Base-by-base conservation (phyloP, 2,797 vertebrate genomes). In the Ceryle rudis region DNA sequence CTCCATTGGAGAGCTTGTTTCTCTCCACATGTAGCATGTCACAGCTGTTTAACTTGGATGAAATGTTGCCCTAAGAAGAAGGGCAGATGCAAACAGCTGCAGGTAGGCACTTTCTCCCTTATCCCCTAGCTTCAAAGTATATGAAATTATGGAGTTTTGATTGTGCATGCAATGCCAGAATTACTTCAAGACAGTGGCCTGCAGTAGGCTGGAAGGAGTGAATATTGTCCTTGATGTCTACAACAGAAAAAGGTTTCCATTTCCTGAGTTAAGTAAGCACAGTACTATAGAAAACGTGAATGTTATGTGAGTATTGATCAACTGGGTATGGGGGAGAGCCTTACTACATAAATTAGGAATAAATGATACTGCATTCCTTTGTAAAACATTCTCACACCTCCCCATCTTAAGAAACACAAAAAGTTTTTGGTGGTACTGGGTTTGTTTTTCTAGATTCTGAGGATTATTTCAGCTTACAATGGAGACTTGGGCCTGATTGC, bases 401-500 rank as follows among this genome's bases (percentile, higher is more conserved):
- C 22, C 31, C 35, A 20, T 33, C 28, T 67, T n/a, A 71, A 39
- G 72, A 82, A 88, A 29, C 18, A 60, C 17, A 60, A 3, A 31
- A 69, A 33, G 35, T 58, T 88, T 81, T 86, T 86, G 51, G 42
- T 90, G 28, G 9, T 8, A 18, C 22, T 93, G 37, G 28, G 29
- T 95, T 96, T 96, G 39, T 88, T 96, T 96, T 95, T 90, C 35
- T 97, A 98, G 98, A 97, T 98, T 91, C 52, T 98, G 93, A 98
- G 92, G 92, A 90, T 98, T 73, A 95, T 98, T 94, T 98, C 98
- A 81, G 98, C 98, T 14, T 99, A 98, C 91, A 97, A 97, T 25
- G 99, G 98, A 95, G 98, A 99, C 47, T 65, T 99, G 97, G 98
- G 98, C 1, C 91, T 98, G 67, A 97, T 99, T 58, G 98, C 98